Evolutionary conservation across 2,888 invertebrate species (phyloP), one percentile per base, ranked within the genome.

Genomic region (Heliconius hortense): DNA sequence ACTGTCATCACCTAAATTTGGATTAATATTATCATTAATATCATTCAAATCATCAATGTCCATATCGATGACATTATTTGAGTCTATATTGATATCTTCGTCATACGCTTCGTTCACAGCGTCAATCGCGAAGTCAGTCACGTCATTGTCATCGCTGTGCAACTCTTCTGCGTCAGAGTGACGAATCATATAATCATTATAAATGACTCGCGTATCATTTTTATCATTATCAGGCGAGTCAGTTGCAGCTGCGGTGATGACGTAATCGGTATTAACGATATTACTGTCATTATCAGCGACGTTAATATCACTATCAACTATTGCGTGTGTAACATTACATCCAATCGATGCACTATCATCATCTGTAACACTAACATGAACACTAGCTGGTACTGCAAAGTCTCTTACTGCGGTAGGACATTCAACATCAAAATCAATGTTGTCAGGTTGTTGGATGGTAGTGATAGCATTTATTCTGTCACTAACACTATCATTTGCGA

Each of bases 11-110:
- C 18, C 21, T 10, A 68, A 24, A 53, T 60, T 39, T 26, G 26
- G 39, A 35, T 59, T 28, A n/a, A 31, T 53, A n/a, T 69, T 69
- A 56, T 69, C 56, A 56, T 69, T 69, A 21, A 56, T 24, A 15
- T 35, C 24, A 69, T 69, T 69, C 18, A 69, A 69, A 13, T 35
- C 56, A 31, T 69, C 56, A 56, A 69, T 69, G n/a, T 69, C 31
- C 69, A 69, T 69, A 28, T 69, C 56, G 1, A 69, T 56, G 15
- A 56, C 69, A 35, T 69, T 53, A 28, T 31, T 31, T 56, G 69
- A 28, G 13, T 21, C 69, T 13, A 31, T 28, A 11, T n/a, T 69
- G 13, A 31, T 39, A 48, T 56, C 56, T n/a, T 69, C 56, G 2
- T 69, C 31, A 35, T 56, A 56, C 0, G n/a, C n/a, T 3, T 31